These are phyloP conservation scores for Trematomus loennbergii DNA, from an alignment of 2,113 vertebrate genomes.

Conservation along the genomic window DNA sequence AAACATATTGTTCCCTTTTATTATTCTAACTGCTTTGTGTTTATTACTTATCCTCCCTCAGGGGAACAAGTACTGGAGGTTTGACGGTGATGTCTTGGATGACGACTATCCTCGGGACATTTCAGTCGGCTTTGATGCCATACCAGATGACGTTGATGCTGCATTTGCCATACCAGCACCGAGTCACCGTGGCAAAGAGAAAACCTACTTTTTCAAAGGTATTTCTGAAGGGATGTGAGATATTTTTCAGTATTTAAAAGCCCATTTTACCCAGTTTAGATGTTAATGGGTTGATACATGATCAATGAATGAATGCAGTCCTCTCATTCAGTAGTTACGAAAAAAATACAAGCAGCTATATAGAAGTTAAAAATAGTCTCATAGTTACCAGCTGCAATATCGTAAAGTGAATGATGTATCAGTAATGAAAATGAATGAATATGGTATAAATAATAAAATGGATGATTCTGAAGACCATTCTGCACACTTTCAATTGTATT, in stretches of 20 bases:
- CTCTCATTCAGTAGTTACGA: background rate
- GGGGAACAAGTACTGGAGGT: constrained; percentile 92
- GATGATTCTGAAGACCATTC: background rate
- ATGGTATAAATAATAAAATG: background rate
- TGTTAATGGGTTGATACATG: background rate
- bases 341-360: too few relatives aligned
- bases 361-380: too few relatives aligned
- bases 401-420: too few relatives aligned
- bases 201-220: constrained; percentile 98
- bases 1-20: background rate
- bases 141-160: constrained; percentile 87
- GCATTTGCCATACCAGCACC: constrained; percentile 90
- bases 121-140: constrained; percentile 87
- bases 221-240: background rate
- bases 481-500: background rate
- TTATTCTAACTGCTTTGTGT: background rate
- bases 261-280: background rate
- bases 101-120: constrained; percentile 87
- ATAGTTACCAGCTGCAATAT: too few relatives aligned
- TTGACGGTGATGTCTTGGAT: constrained; percentile 89
- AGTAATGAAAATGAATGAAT: too few relatives aligned
- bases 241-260: background rate
- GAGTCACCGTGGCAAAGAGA: constrained; percentile 85
- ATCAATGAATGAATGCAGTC: background rate
- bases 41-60: constrained; percentile 48